phyloP scores from a whole-genome alignment of 2,797 vertebrate genomes.

The Scleropages formosus region DNA sequence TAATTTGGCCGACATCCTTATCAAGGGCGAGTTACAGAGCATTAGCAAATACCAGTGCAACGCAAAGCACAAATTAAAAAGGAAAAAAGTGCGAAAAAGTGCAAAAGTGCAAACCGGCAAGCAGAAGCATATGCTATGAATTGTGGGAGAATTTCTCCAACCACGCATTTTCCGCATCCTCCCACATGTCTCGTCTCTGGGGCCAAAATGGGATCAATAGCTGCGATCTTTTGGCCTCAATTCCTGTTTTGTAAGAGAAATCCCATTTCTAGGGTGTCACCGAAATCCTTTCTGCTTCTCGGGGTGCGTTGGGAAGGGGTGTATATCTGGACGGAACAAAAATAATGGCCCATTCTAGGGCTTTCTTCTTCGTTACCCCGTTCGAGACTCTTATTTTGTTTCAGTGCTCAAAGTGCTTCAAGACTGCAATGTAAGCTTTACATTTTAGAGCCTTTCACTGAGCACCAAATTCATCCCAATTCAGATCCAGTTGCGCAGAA shows the following conservation, averaged over 20 bases:
- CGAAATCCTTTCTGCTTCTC: not conserved
- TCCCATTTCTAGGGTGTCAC: not conserved
- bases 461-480: too few species aligned
- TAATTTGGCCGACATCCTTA: not conserved
- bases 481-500: too few species aligned
- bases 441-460: too few species aligned
- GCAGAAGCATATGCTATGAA: constrained; percentile 3
- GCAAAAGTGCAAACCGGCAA: constrained; percentile 1
- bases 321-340: not conserved
- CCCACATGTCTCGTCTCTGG: not conserved
- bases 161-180: not conserved
- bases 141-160: too few species aligned
- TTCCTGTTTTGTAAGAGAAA: not conserved
- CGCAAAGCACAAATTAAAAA: too few species aligned
- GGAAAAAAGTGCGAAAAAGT: not conserved
- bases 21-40: not conserved
- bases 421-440: too few species aligned
- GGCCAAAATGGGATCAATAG: not conserved
- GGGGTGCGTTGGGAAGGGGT: not conserved
- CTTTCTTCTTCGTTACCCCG: too few species aligned
- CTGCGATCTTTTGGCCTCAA: not conserved
- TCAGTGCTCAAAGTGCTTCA: too few species aligned
- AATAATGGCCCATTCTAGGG: too few species aligned
- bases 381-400: too few species aligned
- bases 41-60: not conserved